phyloP scores from a whole-genome alignment of 2,888 invertebrate species.

The Eumerus sabulonum region DNA sequence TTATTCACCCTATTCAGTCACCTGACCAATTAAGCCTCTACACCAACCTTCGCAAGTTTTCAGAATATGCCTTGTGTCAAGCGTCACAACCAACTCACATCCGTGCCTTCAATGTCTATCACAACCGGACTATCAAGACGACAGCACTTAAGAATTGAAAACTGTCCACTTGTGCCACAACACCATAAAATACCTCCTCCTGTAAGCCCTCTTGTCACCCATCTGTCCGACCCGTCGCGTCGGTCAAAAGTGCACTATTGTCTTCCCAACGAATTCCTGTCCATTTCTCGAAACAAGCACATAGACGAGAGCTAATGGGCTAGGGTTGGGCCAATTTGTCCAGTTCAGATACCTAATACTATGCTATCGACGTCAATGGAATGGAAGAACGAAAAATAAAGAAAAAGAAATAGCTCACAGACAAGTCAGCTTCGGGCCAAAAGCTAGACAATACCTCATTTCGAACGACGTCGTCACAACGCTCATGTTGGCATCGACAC shows the following conservation, averaged over 20 bases:
- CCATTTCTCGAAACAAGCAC: constrained; percentile 5
- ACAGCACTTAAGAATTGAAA: background rate
- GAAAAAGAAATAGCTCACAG: constrained; percentile 2
- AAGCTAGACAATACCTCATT: constrained; percentile 39
- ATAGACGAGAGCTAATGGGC: constrained; percentile 19
- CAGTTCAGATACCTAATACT: constrained; percentile 39
- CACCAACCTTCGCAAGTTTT: too few species aligned
- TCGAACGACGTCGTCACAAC: constrained; percentile 17
- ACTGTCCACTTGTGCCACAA: background rate
- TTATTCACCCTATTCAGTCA: too few species aligned
- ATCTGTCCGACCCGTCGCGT: background rate
- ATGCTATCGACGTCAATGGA: background rate
- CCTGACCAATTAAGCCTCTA: too few species aligned
- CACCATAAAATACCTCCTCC: too few species aligned
- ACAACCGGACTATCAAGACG: too few species aligned
- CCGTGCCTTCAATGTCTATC: too few species aligned
- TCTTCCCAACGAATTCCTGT: constrained; percentile 26
- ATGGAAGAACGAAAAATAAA: constrained; percentile 8
- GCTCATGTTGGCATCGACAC: background rate
- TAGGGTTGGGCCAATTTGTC: constrained; percentile 50
- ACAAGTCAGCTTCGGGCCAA: constrained; percentile 41
- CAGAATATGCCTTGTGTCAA: too few species aligned
- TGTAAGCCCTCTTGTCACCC: too few species aligned
- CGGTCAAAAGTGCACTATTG: constrained; percentile 26
- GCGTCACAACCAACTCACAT: too few species aligned